A percentile compares a stretch with the other conserved stretches of the same genome.
Conservation (phyloP, 2,888 invertebrate genomes). For the Eutolmus rufibarbis region DNA sequence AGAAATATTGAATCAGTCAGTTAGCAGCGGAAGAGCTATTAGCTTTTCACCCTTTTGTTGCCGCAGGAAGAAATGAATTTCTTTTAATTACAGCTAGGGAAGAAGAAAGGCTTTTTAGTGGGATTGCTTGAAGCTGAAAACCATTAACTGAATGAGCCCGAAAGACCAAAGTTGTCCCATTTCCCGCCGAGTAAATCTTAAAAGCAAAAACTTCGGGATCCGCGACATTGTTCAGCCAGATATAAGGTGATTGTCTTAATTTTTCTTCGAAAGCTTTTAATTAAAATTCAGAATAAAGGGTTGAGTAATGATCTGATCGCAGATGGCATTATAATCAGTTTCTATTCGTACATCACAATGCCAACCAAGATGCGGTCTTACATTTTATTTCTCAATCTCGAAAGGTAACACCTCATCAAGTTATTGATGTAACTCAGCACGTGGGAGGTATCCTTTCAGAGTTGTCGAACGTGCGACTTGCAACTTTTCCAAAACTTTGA, state of each 20-base stretch:
- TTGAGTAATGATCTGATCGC: not conserved
- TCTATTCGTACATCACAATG: not conserved
- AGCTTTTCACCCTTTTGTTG: conserved; percentile 9
- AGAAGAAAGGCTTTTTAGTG: conserved; percentile 12
- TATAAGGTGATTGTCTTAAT: conserved; percentile 15
- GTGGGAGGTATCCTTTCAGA: not conserved
- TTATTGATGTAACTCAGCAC: not conserved
- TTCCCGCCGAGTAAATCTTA: not conserved
- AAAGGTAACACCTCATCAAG: not conserved
- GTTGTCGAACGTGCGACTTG: not conserved
- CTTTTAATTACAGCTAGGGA: conserved; percentile 18
- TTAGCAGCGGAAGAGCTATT: conserved; percentile 4
- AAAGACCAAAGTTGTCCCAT: conserved; percentile 14
- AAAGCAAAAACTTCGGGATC: not conserved
- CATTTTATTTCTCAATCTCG: not conserved
- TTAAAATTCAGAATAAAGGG: not conserved
- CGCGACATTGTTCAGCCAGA: not conserved
- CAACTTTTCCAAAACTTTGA: not conserved
- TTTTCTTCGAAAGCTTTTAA: conserved; percentile 13
- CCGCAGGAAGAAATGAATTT: conserved; percentile 17
- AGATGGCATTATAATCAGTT: not conserved
- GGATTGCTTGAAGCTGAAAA: not conserved
- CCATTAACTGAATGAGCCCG: conserved; percentile 17
- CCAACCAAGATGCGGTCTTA: not conserved
- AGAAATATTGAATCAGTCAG: conserved; percentile 33